phyloP scores from a whole-genome alignment of 2,888 invertebrate species.

The Eurytoma adleriae region DNA sequence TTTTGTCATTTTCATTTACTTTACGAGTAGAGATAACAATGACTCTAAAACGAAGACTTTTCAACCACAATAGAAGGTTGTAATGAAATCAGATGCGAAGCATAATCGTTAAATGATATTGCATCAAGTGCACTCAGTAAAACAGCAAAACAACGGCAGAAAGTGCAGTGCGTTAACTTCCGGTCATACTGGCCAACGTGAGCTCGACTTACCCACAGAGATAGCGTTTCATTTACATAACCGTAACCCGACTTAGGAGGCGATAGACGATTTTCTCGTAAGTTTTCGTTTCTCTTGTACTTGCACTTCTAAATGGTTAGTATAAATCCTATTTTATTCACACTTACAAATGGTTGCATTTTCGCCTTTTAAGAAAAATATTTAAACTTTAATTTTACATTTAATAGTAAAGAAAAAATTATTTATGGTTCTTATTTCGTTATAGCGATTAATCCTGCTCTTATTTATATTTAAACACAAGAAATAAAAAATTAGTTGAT shows the following conservation, averaged over 20 bases:
- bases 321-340: background rate
- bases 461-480: too few species aligned
- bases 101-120: slow-evolving; percentile 38
- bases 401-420: too few species aligned
- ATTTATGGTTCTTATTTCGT: too few species aligned
- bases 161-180: slow-evolving; percentile 49
- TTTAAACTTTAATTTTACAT: too few species aligned
- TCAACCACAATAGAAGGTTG: slow-evolving; percentile 15
- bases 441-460: too few species aligned
- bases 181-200: slow-evolving; percentile 26
- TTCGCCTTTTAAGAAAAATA: background rate
- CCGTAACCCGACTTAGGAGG: slow-evolving; percentile 19
- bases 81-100: slow-evolving; percentile 36
- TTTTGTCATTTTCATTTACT: slow-evolving; percentile 14
- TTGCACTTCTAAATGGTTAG: slow-evolving; percentile 13
- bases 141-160: slow-evolving; percentile 10
- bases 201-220: background rate
- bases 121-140: slow-evolving; percentile 32
- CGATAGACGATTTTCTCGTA: slow-evolving; percentile 23
- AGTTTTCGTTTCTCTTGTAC: slow-evolving; percentile 33
- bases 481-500: background rate
- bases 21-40: slow-evolving; percentile 29
- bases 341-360: background rate
- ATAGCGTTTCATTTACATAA: slow-evolving; percentile 49
- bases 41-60: background rate